A percentile compares a stretch with the other conserved stretches of the same genome.
These are phyloP conservation scores for Listronotus oregonensis DNA, from an alignment of 1,140 invertebrate genomes.

Conservation along the genomic window DNA sequence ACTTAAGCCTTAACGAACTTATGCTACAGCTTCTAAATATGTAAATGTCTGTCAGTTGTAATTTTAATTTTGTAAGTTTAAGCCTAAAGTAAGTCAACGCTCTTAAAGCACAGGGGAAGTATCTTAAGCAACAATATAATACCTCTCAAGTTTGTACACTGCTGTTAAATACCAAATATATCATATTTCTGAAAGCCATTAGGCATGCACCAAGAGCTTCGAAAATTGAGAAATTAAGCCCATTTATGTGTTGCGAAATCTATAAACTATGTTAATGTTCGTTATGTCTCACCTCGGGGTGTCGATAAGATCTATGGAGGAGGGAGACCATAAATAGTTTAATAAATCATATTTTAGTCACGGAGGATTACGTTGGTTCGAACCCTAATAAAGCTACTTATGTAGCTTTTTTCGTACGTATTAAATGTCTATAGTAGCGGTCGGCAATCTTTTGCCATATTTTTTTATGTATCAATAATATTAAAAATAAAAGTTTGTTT, in stretches of 20 bases:
- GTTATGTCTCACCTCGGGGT: conserved; percentile 6
- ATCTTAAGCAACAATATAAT: too few species aligned
- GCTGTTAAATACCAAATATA: not conserved
- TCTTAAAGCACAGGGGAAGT: too few species aligned
- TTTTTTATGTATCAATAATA: too few species aligned
- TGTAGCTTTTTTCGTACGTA: not conserved
- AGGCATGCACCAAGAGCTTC: not conserved
- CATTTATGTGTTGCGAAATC: conserved; percentile 15
- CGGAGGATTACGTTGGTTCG: not conserved
- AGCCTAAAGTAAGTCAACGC: too few species aligned
- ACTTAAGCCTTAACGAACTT: too few species aligned
- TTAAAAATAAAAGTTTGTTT: too few species aligned
- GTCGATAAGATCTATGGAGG: conserved; percentile 7
- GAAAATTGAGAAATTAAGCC: conserved; percentile 14
- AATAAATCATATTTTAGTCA: conserved; percentile 16
- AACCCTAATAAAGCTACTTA: not conserved
- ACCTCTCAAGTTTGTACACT: too few species aligned
- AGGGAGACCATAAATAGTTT: conserved; percentile 10
- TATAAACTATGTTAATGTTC: conserved; percentile 10
- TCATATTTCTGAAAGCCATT: not conserved
- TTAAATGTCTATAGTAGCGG: too few species aligned
- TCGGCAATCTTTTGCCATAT: too few species aligned
- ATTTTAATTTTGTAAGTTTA: too few species aligned
- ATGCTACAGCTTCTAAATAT: too few species aligned
- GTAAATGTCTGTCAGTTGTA: too few species aligned